A percentile compares a stretch with the other conserved stretches of the same genome.
phyloP scores from a whole-genome alignment of 2,113 vertebrate species.

The Rhinogobius similis region DNA sequence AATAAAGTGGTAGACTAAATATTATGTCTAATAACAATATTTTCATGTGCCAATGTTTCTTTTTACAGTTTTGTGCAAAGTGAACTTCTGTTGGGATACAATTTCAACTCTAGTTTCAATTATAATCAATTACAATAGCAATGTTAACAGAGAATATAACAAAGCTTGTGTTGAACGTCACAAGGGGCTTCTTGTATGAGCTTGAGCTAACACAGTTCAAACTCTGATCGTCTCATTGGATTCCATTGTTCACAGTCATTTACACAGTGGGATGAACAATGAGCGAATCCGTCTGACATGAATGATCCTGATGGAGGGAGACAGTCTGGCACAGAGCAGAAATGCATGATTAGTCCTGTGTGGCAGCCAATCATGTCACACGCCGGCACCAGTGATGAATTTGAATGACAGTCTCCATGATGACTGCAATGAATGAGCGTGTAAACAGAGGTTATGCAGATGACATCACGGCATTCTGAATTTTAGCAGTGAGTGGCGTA shows the following conservation, averaged over 20 bases:
- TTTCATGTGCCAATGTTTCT: too few relatives aligned
- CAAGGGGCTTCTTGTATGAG: conserved; percentile 27
- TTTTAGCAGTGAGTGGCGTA: too few relatives aligned
- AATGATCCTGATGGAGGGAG: conserved; percentile 39
- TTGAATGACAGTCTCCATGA: conserved; percentile 46
- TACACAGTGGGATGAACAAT: conserved; percentile 36
- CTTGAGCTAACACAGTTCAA: conserved; percentile 20
- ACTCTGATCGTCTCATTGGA: conserved; percentile 18
- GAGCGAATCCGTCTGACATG: conserved; percentile 24
- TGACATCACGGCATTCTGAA: too few relatives aligned
- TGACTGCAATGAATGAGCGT: conserved; percentile 34
- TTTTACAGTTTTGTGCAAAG: too few relatives aligned
- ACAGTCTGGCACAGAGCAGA: conserved; percentile 31
- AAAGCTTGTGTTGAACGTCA: conserved; percentile 1
- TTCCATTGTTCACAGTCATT: conserved; percentile 20
- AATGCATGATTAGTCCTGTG: conserved; percentile 39
- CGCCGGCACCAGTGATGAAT: conserved; percentile 31
- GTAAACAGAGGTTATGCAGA: too few relatives aligned
- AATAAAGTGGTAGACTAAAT: too few relatives aligned
- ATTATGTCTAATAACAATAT: not conserved
- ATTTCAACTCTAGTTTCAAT: not conserved
- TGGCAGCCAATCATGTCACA: conserved; percentile 39
- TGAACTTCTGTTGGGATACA: not conserved
- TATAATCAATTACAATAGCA: not conserved
- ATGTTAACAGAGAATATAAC: not conserved